Base-by-base conservation (phyloP, 2,113 vertebrate species). In the Campylomormyrus tamandua region DNA sequence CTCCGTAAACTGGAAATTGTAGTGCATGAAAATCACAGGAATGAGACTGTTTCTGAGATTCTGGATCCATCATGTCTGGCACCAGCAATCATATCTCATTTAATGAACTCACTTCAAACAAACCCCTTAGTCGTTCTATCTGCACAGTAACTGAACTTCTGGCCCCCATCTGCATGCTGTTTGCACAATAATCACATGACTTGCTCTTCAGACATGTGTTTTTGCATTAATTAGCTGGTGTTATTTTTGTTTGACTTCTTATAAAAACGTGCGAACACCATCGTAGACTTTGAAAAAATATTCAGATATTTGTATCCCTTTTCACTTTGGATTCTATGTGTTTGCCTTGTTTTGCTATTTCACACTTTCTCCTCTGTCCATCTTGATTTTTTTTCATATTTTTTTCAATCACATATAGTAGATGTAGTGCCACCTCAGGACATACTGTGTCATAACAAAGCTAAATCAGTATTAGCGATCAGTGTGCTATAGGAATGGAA, bases 401-500 rank as follows among this genome's bases (percentile, higher is more conserved):
- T 66, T 10, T 66, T 17, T 39, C 31, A 39, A 13, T 70, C 62
- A 70, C 62, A 70, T 31, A 2, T 70, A 70, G 62, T 10, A 70
- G 24, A 3, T 31, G n/a, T n/a, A 66, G 62, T 70, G 62, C 24
- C 0, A 39, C 31, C 70, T 31, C 31, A 31, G 66, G 66, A 35
- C 31, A 15, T 35, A 6, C 11, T 77, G 27, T 77, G 27, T 77
- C 70, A 15, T 42, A 35, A 39, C 35, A 42, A 31, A 77, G 31
- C 35, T 19, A 42, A 19, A 48, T 46, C 46, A 11, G 19, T 84
- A 46, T 13, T 87, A 53, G 85, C 5, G 3, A 35, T 53, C 39
- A 42, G 74, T 21, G 89, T 24, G 52, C 52, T 88, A 35, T 46
- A 80, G 19, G 87, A 85, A 89, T 87, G 45, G 85, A 89, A 52